Conservation (phyloP, 2,113 vertebrate species). For the Propithecus coquereli region DNA sequence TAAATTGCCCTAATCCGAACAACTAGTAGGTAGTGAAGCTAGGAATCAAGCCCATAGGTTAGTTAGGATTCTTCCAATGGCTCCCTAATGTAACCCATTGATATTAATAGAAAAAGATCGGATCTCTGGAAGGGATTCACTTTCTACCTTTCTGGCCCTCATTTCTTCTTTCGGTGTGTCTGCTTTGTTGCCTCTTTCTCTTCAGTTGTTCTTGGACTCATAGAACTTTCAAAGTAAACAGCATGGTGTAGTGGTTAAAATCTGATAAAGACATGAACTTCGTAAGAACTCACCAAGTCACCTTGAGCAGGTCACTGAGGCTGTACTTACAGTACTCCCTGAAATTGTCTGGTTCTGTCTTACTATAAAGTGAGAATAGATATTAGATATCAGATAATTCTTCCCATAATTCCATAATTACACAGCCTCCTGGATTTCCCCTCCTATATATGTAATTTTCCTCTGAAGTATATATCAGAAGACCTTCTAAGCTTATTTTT, state of each 20-base stretch:
- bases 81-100: neutral
- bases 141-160: neutral
- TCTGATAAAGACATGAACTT: neutral
- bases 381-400: neutral
- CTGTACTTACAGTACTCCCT: neutral
- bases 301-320: neutral
- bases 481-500: neutral
- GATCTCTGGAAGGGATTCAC: neutral
- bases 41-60: neutral
- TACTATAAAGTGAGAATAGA: neutral
- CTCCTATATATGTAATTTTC: neutral
- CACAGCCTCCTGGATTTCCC: neutral
- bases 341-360: neutral
- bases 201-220: neutral
- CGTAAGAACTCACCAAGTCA: neutral
- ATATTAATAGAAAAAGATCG: neutral
- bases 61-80: neutral
- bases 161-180: neutral
- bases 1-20: neutral
- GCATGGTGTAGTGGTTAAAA: neutral
- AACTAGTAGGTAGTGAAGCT: neutral
- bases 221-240: neutral
- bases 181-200: neutral
- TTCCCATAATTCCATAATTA: neutral
- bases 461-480: neutral